Percentiles rank a stretch among this genome's conserved stretches.
Conservation (phyloP, 2,113 vertebrate species). For the Myotis yumanensis region DNA sequence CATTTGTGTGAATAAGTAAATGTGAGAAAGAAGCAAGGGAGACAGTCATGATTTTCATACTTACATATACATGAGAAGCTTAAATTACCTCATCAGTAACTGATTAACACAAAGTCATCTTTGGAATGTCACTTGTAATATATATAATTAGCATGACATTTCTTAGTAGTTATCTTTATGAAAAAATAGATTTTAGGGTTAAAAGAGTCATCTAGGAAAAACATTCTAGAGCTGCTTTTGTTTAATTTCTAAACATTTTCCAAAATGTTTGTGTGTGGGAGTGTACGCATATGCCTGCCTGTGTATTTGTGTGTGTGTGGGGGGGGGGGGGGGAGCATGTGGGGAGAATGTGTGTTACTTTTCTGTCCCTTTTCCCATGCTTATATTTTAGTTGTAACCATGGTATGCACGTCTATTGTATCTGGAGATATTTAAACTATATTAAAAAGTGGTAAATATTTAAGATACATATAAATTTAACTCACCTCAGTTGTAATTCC, state of each 20-base stretch:
- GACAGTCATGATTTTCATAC: neutral
- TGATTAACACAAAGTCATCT: neutral
- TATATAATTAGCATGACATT: neutral
- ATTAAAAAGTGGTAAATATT: slow-evolving; percentile 40
- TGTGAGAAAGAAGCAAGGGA: neutral
- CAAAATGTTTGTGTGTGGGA: neutral
- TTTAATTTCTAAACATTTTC: neutral
- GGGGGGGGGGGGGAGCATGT: neutral
- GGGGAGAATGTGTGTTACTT: neutral
- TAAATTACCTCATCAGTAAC: neutral
- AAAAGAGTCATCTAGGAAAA: slow-evolving; percentile 19
- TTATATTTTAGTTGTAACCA: neutral
- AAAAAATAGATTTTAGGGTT: slow-evolving; percentile 8
- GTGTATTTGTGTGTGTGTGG: no score
- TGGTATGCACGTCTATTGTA: neutral
- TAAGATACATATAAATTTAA: slow-evolving; percentile 9
- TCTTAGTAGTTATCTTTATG: neutral
- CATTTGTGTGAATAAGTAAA: neutral
- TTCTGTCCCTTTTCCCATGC: neutral
- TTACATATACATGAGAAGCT: neutral
- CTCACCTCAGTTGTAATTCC: neutral
- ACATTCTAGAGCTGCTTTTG: neutral
- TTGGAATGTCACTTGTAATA: neutral
- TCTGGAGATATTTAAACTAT: neutral
- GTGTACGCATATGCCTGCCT: neutral